phyloP scores from a whole-genome alignment of 2,113 vertebrate species.

The Heliornis fulica region DNA sequence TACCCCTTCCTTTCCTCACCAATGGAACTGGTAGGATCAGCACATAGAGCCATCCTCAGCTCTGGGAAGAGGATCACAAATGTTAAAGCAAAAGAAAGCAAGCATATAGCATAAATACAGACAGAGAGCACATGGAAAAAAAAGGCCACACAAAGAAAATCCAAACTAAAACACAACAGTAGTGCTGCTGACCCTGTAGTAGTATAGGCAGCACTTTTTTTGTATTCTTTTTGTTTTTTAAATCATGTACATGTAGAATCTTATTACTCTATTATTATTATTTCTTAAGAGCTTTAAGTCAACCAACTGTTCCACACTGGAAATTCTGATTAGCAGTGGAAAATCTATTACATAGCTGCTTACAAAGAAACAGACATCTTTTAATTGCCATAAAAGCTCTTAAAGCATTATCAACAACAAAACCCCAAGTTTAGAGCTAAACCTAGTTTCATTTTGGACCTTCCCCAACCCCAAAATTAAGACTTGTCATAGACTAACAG shows the following conservation, averaged over 20 bases:
- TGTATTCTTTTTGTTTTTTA: background rate
- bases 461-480: background rate
- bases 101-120: background rate
- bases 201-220: background rate
- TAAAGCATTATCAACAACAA: background rate
- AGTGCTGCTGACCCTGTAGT: background rate
- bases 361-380: background rate
- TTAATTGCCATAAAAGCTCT: background rate
- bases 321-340: background rate
- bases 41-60: background rate
- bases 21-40: background rate
- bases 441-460: background rate
- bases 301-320: background rate
- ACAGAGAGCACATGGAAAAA: background rate
- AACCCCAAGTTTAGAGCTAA: background rate
- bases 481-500: background rate
- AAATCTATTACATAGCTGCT: background rate
- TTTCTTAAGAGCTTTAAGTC: background rate
- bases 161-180: background rate
- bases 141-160: background rate
- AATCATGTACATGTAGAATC: background rate
- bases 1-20: background rate
- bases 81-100: background rate
- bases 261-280: background rate
- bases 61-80: background rate